Percentiles rank a stretch among this genome's conserved stretches.
Conservation (phyloP, 2,888 invertebrate genomes). For the Eupithecia pulchellata region DNA sequence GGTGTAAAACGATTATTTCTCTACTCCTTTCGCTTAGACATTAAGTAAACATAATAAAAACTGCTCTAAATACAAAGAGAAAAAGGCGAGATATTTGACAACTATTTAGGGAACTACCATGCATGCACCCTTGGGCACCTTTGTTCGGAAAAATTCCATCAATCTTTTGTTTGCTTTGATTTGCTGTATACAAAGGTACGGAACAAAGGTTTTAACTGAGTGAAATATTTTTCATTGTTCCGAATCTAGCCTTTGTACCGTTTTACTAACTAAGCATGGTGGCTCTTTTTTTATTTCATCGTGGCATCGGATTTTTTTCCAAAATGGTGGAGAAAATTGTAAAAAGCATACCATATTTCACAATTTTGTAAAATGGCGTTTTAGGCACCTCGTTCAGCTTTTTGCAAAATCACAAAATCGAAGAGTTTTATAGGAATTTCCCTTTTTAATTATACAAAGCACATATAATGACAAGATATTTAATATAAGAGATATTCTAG, state of each 20-base stretch:
- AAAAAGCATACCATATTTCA: background rate
- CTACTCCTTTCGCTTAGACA: no score
- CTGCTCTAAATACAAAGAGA: background rate
- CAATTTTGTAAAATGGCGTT: background rate
- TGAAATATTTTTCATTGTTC: background rate
- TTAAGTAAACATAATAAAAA: no score
- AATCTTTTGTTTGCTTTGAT: background rate
- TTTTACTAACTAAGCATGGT: background rate
- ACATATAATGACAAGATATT: background rate
- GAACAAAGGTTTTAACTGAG: background rate
- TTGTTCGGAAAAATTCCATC: constrained; percentile 1
- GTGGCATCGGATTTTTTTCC: background rate
- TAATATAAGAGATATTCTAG: background rate
- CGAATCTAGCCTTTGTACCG: background rate
- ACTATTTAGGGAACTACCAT: background rate
- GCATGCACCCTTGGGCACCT: no score
- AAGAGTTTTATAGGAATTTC: background rate
- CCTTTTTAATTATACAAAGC: background rate
- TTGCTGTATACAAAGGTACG: background rate
- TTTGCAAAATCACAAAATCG: background rate
- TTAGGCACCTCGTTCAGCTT: background rate
- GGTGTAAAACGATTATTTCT: no score
- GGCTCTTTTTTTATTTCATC: background rate
- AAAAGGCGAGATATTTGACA: background rate
- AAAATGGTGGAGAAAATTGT: no score